Conservation (phyloP, 2,113 vertebrate species). For the Heterotis niloticus region DNA sequence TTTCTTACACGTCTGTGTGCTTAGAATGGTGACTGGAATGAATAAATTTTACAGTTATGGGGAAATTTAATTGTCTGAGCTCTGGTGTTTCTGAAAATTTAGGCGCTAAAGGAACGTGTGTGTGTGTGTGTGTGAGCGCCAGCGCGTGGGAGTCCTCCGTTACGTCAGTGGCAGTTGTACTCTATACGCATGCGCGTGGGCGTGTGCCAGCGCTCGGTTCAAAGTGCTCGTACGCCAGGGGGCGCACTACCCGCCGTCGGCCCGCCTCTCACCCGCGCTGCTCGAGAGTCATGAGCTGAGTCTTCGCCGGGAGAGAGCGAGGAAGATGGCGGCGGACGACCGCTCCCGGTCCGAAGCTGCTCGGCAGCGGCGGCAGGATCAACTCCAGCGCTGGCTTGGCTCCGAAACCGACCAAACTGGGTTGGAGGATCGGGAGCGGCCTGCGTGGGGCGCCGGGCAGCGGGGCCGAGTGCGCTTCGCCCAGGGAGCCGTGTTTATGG, state of each 20-base stretch:
- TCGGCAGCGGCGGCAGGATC: slow-evolving; percentile 72
- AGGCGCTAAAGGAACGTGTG: background rate
- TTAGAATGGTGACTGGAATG: no score
- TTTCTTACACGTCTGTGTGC: background rate
- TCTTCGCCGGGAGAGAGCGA: slow-evolving; percentile 67
- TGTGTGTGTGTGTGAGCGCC: background rate
- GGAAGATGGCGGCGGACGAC: slow-evolving; percentile 80
- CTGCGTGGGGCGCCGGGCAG: slow-evolving; percentile 44
- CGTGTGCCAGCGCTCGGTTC: background rate
- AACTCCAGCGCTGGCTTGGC: slow-evolving; percentile 70
- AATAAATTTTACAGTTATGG: no score
- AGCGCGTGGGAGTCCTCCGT: background rate
- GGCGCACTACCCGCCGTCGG: slow-evolving; percentile 43
- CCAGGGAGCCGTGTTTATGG: slow-evolving; percentile 78
- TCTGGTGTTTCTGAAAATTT: background rate
- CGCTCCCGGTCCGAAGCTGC: slow-evolving; percentile 76
- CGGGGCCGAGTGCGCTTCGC: slow-evolving; percentile 68
- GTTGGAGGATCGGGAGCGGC: slow-evolving; percentile 40
- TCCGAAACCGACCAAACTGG: slow-evolving; percentile 68
- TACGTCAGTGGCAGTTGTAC: slow-evolving; percentile 14
- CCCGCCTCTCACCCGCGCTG: slow-evolving; percentile 27
- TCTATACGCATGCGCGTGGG: background rate
- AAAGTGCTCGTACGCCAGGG: slow-evolving; percentile 44
- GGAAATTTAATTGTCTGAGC: background rate
- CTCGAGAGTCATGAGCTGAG: slow-evolving; percentile 58